Conservation (phyloP, 2,797 vertebrate genomes). For the Argya squamiceps region DNA sequence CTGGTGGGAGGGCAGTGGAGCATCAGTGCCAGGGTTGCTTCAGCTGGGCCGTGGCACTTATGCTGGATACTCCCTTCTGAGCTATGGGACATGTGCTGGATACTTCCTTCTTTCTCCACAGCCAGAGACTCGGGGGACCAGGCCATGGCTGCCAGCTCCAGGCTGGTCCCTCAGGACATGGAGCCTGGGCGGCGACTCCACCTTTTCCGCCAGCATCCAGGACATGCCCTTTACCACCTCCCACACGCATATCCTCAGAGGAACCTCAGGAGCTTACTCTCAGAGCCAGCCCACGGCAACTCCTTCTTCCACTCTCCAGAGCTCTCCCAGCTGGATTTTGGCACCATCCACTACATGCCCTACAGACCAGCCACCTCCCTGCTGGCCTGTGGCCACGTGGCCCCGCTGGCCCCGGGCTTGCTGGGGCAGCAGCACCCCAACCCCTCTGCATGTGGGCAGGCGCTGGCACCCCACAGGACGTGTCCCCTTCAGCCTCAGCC, state of each 20-base stretch:
- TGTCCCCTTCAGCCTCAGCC: slow-evolving; percentile 78
- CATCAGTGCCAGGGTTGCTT: accelerated
- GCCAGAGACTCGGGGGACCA: slow-evolving; percentile 80
- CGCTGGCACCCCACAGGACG: slow-evolving; percentile 72
- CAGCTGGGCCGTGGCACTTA: not conserved
- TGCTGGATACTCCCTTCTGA: too few species aligned
- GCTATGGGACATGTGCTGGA: not conserved
- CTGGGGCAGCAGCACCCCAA: slow-evolving; percentile 77
- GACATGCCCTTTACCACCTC: slow-evolving; percentile 83
- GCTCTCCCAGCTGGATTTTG: slow-evolving; percentile 77
- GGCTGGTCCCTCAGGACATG: slow-evolving; percentile 75
- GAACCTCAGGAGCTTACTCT: slow-evolving; percentile 77
- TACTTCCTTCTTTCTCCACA: slow-evolving; percentile 63
- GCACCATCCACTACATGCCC: slow-evolving; percentile 80
- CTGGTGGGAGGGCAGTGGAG: not conserved
- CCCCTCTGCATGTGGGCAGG: slow-evolving; percentile 57
- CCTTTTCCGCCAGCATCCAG: slow-evolving; percentile 84
- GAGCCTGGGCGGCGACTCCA: slow-evolving; percentile 87
- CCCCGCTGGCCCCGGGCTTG: slow-evolving; percentile 64
- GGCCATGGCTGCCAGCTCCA: slow-evolving; percentile 64
- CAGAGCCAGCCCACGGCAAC: slow-evolving; percentile 77
- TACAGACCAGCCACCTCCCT: slow-evolving; percentile 74
- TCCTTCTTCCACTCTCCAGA: slow-evolving; percentile 83
- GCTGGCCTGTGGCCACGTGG: slow-evolving; percentile 74
- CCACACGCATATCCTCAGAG: slow-evolving; percentile 73